These are phyloP conservation scores for Sus cebifrons DNA, from an alignment of 2,797 vertebrate species.

Conservation along the genomic window DNA sequence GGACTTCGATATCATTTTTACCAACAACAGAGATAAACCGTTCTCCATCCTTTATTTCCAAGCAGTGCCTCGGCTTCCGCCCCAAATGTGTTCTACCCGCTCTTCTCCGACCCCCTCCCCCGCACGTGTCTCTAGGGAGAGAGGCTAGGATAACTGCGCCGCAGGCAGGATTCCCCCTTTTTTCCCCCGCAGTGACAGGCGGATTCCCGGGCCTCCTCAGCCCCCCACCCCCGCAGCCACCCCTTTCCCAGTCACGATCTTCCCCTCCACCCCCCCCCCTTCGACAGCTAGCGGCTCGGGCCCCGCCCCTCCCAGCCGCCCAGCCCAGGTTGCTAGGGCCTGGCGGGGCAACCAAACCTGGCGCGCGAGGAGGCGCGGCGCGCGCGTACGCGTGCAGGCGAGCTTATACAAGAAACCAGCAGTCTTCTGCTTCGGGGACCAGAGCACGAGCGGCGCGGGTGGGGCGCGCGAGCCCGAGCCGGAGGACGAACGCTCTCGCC, in stretches of 20 bases:
- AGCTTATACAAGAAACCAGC: background rate
- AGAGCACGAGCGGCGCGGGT: conserved; percentile 67
- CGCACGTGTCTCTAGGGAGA: conserved; percentile 68
- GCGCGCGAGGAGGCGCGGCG: conserved; percentile 47
- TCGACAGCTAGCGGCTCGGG: background rate
- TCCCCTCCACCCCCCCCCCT: background rate
- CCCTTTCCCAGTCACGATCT: conserved; percentile 80
- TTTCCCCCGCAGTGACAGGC: conserved; percentile 81
- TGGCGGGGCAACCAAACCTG: conserved; percentile 82
- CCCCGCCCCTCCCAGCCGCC: conserved; percentile 69
- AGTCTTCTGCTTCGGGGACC: background rate
- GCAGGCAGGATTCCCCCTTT: conserved; percentile 84
- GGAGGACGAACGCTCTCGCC: conserved; percentile 61
- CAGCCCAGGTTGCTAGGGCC: conserved; percentile 79
- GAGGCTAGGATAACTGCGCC: conserved; percentile 67
- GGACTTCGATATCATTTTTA: conserved; percentile 72
- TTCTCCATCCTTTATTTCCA: conserved; percentile 74
- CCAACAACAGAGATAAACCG: conserved; percentile 60
- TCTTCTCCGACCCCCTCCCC: background rate
- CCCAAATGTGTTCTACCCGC: conserved; percentile 21
- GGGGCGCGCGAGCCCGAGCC: conserved; percentile 56
- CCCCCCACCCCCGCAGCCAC: conserved; percentile 49
- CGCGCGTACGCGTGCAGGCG: conserved; percentile 40
- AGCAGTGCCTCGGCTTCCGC: conserved; percentile 55
- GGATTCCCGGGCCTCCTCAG: conserved; percentile 77